Base-by-base conservation (phyloP, 2,113 vertebrate species). In the Pterocles orientalis region DNA sequence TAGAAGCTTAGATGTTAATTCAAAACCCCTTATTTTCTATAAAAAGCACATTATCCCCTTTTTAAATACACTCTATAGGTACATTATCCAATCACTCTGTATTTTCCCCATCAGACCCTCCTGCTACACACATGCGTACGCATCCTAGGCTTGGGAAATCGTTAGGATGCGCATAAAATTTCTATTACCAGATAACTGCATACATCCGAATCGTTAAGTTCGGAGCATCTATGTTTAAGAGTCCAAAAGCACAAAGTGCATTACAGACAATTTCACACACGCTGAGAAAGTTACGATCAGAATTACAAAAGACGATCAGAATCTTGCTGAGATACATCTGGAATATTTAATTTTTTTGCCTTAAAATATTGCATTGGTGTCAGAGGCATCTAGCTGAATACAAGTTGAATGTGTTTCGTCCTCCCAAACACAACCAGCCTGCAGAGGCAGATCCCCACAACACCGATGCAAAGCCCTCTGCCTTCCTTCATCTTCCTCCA, bases 1-100 rank as follows among this genome's bases (percentile, higher is more conserved):
- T 14, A 81, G 60, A 86, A 64, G 53, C 57, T 64, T 78, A 81
- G 77, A 86, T 50, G 48, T 81, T 93, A 90, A 93, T 88, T 86
- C 76, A 78, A 82, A 60, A 33, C 0, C 50, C 28, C 56, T 78
- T 81, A n/a, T 84, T 95, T 95, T 95, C 92, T 83, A 39, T 41
- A 71, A 84, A 82, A 78, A 81, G 29, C 20, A 73, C 26, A 56
- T 86, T 88, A 88, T 64, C 82, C 83, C 18, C 28, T 69, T 88
- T 73, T 56, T 13, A 87, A 87, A 91, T 33, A 82, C 16, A 66
- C 73, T 85, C 84, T 45, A 14, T 1, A 87, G 89, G 65, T 34
- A 50, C 26, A 69, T 91, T 76, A 94, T 4, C 81, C 34, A 75
- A 23, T 53, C 33, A 31, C 28, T 76, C 69, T 3, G 2, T 31